Percentiles rank a stretch among this genome's conserved stretches.
phyloP scores from a whole-genome alignment of 2,888 invertebrate genomes.

The Dasysyrphus albostriatus region DNA sequence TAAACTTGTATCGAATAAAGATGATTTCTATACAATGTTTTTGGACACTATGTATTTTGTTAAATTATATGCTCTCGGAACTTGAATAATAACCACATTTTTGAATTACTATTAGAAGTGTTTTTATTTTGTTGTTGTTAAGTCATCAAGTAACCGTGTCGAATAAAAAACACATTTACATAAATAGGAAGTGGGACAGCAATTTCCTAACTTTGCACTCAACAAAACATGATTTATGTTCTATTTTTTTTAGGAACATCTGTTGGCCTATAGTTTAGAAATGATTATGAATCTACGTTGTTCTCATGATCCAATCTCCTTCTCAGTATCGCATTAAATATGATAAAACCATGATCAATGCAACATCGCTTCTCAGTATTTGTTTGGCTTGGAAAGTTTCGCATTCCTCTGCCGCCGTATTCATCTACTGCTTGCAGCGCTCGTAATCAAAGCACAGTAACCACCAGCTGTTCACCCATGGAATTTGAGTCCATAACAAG shows the following conservation, averaged over 20 bases:
- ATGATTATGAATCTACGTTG: slow-evolving; percentile 2
- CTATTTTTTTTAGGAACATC: slow-evolving; percentile 14
- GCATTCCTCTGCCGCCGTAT: slow-evolving; percentile 20
- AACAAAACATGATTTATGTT: slow-evolving; percentile 18
- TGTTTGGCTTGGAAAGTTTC: slow-evolving; percentile 8
- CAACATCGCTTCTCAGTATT: background rate
- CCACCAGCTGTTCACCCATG: background rate
- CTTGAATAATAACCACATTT: no score
- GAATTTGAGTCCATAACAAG: slow-evolving; percentile 31
- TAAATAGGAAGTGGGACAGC: slow-evolving; percentile 26
- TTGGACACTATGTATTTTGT: no score
- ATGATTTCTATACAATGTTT: no score
- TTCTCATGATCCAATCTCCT: background rate
- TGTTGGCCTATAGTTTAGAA: slow-evolving; percentile 12
- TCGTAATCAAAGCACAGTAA: slow-evolving; percentile 16
- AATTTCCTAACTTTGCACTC: slow-evolving; percentile 33
- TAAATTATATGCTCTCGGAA: no score
- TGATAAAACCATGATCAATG: background rate
- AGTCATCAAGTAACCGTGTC: background rate
- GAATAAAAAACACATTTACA: slow-evolving; percentile 4
- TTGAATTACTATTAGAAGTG: background rate
- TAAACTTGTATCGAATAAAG: no score
- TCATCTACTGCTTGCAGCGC: background rate
- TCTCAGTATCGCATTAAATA: background rate
- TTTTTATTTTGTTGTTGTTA: background rate